These are phyloP conservation scores for Dinocampus coccinellae DNA, from an alignment of 2,888 invertebrate species.

Conservation along the genomic window DNA sequence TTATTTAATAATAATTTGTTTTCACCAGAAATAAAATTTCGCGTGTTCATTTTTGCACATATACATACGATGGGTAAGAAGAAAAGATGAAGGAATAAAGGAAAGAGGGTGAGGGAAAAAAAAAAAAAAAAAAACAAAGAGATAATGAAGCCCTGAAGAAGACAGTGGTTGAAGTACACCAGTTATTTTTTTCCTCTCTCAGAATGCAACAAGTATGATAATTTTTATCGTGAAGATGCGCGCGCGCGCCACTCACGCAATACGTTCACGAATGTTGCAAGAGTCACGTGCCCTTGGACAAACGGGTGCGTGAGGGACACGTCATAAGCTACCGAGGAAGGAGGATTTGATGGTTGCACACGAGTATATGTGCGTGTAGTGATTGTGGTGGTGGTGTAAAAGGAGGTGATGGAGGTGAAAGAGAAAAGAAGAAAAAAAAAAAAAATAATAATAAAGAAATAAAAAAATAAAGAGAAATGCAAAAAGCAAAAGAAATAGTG, in stretches of 20 bases:
- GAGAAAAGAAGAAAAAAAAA: background rate
- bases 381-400: background rate
- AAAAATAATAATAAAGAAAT: conserved; percentile 10
- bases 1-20: background rate
- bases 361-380: background rate
- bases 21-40: background rate
- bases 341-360: background rate
- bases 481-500: background rate
- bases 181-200: background rate
- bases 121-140: background rate
- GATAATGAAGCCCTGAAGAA: background rate
- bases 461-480: background rate
- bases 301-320: conserved; percentile 17
- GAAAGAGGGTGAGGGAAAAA: background rate
- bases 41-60: background rate
- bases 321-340: conserved; percentile 1
- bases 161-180: conserved; percentile 2
- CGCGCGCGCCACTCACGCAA: conserved; percentile 6
- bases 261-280: conserved; percentile 5
- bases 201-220: conserved; percentile 15
- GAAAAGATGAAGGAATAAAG: too few species aligned
- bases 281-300: conserved; percentile 18
- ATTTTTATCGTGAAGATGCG: background rate
- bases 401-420: background rate
- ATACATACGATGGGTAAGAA: too few species aligned